phyloP scores from a whole-genome alignment of 2,888 invertebrate genomes.

The Campopleginae sp. region DNA sequence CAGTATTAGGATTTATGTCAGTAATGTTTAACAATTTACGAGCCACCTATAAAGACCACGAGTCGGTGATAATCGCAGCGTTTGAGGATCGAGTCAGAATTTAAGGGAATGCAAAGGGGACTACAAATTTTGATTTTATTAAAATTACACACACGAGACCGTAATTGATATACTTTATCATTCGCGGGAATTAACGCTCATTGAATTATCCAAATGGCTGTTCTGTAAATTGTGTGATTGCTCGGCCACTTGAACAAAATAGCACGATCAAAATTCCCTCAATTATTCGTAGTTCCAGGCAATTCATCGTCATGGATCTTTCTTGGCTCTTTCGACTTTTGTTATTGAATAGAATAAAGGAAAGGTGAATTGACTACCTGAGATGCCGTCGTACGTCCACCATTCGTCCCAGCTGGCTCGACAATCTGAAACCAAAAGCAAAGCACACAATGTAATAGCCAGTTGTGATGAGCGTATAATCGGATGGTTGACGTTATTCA shows the following conservation, averaged over 20 bases:
- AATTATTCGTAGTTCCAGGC: too few relatives aligned
- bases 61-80: background rate
- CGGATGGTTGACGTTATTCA: background rate
- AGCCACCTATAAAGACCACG: background rate
- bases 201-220: background rate
- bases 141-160: background rate
- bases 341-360: background rate
- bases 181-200: background rate
- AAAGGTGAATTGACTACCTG: conserved; percentile 86
- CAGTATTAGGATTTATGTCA: background rate
- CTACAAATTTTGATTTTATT: background rate
- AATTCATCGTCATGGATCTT: background rate
- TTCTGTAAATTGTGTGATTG: background rate
- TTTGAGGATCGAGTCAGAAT: background rate
- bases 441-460: conserved; percentile 18
- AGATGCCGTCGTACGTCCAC: conserved; percentile 95
- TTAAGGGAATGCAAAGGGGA: background rate
- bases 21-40: background rate
- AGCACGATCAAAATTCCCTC: background rate
- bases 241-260: background rate
- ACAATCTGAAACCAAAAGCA: conserved; percentile 87
- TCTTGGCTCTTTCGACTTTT: background rate
- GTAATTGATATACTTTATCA: background rate
- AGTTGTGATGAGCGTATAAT: background rate
- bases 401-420: conserved; percentile 94